phyloP scores from a whole-genome alignment of 2,113 vertebrate species.

The Lamprologus sp. region DNA sequence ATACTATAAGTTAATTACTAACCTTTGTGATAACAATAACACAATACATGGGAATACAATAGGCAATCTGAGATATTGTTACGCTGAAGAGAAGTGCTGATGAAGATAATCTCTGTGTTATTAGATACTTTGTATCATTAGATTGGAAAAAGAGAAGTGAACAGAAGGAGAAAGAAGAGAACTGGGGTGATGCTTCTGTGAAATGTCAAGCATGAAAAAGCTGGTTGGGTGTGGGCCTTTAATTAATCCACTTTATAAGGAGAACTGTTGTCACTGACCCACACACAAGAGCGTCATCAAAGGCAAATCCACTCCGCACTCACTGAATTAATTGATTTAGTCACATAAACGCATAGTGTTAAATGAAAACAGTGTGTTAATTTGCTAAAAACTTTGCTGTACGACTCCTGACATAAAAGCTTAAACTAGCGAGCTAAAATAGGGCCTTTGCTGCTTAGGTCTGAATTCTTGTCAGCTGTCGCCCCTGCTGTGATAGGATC shows the following conservation, averaged over 20 bases:
- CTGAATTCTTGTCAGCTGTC: not conserved
- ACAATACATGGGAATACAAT: conserved; percentile 7
- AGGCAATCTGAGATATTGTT: not conserved
- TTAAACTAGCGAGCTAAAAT: not conserved
- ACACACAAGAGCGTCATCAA: not conserved
- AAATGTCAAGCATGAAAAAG: conserved; percentile 42
- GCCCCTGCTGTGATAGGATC: not conserved
- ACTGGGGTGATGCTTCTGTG: not conserved
- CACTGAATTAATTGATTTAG: conserved; percentile 2
- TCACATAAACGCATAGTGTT: not conserved
- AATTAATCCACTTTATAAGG: conserved; percentile 29
- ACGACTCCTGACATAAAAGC: not conserved
- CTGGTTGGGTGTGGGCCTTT: not conserved
- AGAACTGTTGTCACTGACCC: conserved; percentile 11
- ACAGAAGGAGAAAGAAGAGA: not conserved
- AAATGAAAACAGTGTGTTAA: not conserved
- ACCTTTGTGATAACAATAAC: conserved; percentile 1
- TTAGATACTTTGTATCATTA: not conserved
- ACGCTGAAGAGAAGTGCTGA: not conserved
- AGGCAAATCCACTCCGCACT: not conserved
- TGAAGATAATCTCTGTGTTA: not conserved
- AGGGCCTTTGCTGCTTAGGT: not conserved
- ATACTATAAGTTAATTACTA: conserved; percentile 1
- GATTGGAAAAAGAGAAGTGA: not conserved
- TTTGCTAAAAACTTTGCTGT: not conserved